Evolutionary conservation across 2,113 vertebrate genomes (phyloP).

Genomic region (Nibea albiflora): DNA sequence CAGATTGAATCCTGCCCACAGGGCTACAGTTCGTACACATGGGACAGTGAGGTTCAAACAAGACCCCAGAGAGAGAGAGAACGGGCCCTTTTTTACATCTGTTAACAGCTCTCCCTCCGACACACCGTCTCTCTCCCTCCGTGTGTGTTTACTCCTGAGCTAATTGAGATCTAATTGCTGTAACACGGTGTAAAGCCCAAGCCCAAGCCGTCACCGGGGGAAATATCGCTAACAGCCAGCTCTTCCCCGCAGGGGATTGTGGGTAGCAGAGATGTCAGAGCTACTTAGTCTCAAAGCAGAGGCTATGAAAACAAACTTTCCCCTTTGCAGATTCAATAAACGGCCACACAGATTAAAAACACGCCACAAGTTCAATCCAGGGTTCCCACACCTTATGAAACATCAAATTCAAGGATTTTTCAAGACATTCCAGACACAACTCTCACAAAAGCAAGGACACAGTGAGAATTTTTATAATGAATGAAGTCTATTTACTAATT

Average conservation of each 20-base stretch:
- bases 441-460: too few relatives aligned
- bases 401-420: too few relatives aligned
- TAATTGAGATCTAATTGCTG: slow-evolving; percentile 83
- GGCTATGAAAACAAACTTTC: slow-evolving; percentile 61
- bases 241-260: slow-evolving; percentile 66
- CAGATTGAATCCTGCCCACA: slow-evolving; percentile 65
- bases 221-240: slow-evolving; percentile 72
- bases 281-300: slow-evolving; percentile 67
- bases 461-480: too few relatives aligned
- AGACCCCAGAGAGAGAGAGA: slow-evolving; percentile 65
- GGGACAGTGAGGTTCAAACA: slow-evolving; percentile 70
- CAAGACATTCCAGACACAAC: too few relatives aligned
- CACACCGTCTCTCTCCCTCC: slow-evolving; percentile 8
- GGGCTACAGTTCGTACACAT: slow-evolving; percentile 38
- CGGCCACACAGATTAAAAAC: not conserved
- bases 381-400: too few relatives aligned
- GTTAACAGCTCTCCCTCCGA: slow-evolving; percentile 59
- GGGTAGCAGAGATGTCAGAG: slow-evolving; percentile 75
- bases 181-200: slow-evolving; percentile 68
- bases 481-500: too few relatives aligned
- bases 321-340: slow-evolving; percentile 28
- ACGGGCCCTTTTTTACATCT: slow-evolving; percentile 55
- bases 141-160: slow-evolving; percentile 75
- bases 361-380: not conserved
- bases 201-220: slow-evolving; percentile 65